Evolutionary conservation across 2,113 vertebrate species (phyloP), one percentile per base, ranked within the genome.

Genomic region (Camelus bactrianus): DNA sequence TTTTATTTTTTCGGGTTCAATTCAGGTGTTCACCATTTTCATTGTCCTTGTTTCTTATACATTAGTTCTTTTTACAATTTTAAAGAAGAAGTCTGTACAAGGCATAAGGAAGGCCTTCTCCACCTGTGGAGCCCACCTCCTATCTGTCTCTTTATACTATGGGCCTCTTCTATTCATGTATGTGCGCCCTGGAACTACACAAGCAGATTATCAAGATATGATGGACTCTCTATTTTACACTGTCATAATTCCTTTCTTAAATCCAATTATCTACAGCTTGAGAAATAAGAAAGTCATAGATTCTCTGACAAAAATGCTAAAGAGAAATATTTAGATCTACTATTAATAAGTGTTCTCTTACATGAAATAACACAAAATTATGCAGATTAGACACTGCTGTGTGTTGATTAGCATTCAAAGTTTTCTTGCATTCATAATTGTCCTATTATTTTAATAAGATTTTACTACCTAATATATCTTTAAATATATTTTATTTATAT

Each of bases 21-120:
- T 82, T 82, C 60, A 91, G 42, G 46, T 93, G 19, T 56, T 97
- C 62, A 93, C 32, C 11, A 79, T 94, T 73, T 4, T 92, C 7
- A 90, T 42, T 4, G 54, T 96, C 30, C 62, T 97, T 65, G n/a
- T 97, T n/a, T 98, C 96, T 32, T 97, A 97, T 24, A 42, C 30
- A 38, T 70, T 73, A 28, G 81, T 97, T 46, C 52, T 97, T 42
- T 42, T 42, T 42, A 42, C 38, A 42, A 42, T 42, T 42, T 42
- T 42, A 42, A 42, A 42, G 5, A 42, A 42, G 38, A 42, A 42
- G 38, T 42, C 38, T 4, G 38, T 42, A 42, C 38, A 42, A 42
- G 38, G 52, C 5, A 64, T 73, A 65, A 90, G 26, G 2, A 97
- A 97, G 69, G 79, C 88, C 28, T 89, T 96, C 19, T 97, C 96